These are phyloP conservation scores for Phallusia fumigata DNA, from an alignment of 23 tunicate species.

Conservation along the genomic window DNA sequence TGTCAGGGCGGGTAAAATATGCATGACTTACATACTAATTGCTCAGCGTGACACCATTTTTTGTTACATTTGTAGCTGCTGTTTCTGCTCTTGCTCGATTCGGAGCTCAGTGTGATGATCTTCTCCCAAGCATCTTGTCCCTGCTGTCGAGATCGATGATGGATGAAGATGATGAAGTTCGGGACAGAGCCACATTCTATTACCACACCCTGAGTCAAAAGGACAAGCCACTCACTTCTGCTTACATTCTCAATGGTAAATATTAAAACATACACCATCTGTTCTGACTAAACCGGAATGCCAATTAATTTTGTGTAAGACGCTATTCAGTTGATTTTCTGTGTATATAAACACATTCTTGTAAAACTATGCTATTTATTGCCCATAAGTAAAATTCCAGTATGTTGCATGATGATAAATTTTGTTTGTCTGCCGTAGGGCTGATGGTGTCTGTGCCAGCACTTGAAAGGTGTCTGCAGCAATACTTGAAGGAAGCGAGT, in stretches of 20 bases:
- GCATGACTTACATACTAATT: background rate
- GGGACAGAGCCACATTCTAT: slow-evolving; percentile 97
- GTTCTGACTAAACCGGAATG: no score
- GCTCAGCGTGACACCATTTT: no score
- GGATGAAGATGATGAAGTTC: slow-evolving; percentile 99
- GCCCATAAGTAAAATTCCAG: background rate
- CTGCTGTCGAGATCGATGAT: slow-evolving; percentile 91
- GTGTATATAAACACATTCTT: background rate
- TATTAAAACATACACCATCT: no score
- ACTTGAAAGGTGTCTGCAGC: slow-evolving; percentile 80
- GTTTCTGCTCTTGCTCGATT: slow-evolving; percentile 91
- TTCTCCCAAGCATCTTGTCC: slow-evolving; percentile 75
- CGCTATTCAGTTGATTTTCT: no score
- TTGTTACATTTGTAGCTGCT: slow-evolving; percentile 84
- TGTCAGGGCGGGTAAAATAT: slow-evolving; percentile 63
- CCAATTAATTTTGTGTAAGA: no score
- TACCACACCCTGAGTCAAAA: slow-evolving; percentile 68
- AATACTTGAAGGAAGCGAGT: slow-evolving; percentile 50
- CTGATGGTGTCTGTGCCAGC: slow-evolving; percentile 86
- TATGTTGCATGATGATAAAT: no score
- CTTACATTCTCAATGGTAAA: slow-evolving; percentile 84
- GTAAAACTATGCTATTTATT: background rate
- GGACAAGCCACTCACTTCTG: slow-evolving; percentile 71
- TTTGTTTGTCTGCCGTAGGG: slow-evolving; percentile 23
- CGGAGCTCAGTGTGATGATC: slow-evolving; percentile 91